Base-by-base conservation (phyloP, 1,140 invertebrate genomes). In the Pseudomyrmex pallidus region DNA sequence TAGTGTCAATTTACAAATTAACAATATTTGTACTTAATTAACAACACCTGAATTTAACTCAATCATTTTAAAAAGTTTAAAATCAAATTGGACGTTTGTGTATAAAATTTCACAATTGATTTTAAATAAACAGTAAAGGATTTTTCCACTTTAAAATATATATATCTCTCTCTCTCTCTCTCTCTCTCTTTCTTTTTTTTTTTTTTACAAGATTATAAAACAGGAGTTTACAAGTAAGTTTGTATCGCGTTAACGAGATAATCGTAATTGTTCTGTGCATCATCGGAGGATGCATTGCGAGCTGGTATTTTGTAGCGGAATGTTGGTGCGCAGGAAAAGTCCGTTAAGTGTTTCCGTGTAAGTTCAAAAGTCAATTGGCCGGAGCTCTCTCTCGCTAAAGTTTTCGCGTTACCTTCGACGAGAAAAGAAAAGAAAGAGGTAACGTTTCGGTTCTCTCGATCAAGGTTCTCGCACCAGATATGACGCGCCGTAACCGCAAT, bases 311-410 rank as follows among this genome's bases (percentile, higher is more conserved):
- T 20, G 64, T n/a, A 20, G 54, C 54, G 66, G 22, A 80, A 67
- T 80, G 54, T 72, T 12, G 44, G 76, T 70, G 66, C 20, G 63
- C 56, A 50, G 66, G 20, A 56, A 80, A 80, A 68, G 54, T 80
- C 67, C 54, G 66, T 80, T 80, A 80, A 80, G 22, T 68, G 76
- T 80, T 72, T n/a, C 56, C 20, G 66, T 80, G 76, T 72, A 80
- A 80, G 76, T 80, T 80, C 44, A 46, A 72, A 70, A 80, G 66
- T 80, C 76, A 72, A 80, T 80, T 80, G 76, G 66, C 72, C 35
- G 57, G 44, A 17, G 48, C 46, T 61, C 5, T 35, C 35, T 12
- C 22, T 72, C 54, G 12, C 76, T 72, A 80, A 80, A 80, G 66
- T 80, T 80, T 80, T 61, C 25, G 10, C 66, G 76, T 80, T 80